Evolutionary conservation across 2,797 vertebrate genomes (phyloP), one percentile per base, ranked within the genome.

Genomic region (Eremophila alpestris): DNA sequence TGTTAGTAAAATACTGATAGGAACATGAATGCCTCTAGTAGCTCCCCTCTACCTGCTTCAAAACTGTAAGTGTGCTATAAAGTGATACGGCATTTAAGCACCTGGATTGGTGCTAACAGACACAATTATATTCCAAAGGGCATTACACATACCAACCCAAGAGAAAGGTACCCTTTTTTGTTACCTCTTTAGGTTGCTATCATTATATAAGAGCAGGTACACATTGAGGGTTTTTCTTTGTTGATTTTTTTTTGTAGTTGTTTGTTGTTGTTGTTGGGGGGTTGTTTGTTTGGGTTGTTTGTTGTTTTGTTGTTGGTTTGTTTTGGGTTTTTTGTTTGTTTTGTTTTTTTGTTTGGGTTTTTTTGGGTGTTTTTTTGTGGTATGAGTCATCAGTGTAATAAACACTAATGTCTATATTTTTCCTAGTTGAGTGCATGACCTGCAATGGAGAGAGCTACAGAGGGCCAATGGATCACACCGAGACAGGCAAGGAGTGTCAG

Each of bases 381-480:
- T 68, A 30, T 10, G 48, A 54, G 6, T 46, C 9, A 70, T 76
- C 16, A 59, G 7, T 8, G 16, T 75, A 83, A 75, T 64, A 73
- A 83, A 56, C 70, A 90, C 49, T 92, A 68, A 52, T 38, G 49
- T 21, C 5, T 91, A 1, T 22, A 24, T n/a, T 32, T 73, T 65
- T 14, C 82, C 85, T 97, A 99, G 99, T 99, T 97, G 99, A 99
- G 97, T 99, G 99, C 96, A 98, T 99, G 97, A 98, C 97, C 71
- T 99, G 99, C 96, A 99, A 99, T 91, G 99, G 99, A 52, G 99
- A 99, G 97, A 98, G 98, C 96, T 99, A 99, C 81, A 98, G 99
- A 97, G 99, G 99, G 82, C 99, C 99, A 40, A 98, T 99, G 99
- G 99, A 99, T 98, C 98, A 98, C 96, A 99, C 99, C 0, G 98